phyloP scores from a whole-genome alignment of 2,888 invertebrate genomes.

The Drosophila quasianomalipes region DNA sequence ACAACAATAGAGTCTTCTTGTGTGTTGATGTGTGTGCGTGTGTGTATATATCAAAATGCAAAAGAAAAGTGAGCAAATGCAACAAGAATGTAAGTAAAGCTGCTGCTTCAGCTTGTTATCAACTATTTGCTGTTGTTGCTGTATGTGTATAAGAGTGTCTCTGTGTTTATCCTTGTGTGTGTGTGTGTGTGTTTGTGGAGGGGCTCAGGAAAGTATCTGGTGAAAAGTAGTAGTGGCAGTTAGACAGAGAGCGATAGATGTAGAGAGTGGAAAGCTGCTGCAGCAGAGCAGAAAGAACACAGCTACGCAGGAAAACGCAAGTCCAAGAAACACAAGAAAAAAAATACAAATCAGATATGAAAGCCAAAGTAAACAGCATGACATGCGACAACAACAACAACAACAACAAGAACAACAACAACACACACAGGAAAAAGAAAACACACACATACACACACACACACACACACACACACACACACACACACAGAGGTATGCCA shows the following conservation, averaged over 20 bases:
- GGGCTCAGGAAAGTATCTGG: constrained; percentile 41
- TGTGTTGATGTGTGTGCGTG: constrained; percentile 6
- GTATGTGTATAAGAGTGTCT: constrained; percentile 19
- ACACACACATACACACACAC: constrained; percentile 7
- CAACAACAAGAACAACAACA: constrained; percentile 39
- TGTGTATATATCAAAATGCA: constrained; percentile 41
- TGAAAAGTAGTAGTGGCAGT: constrained; percentile 29
- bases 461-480: constrained; percentile 18
- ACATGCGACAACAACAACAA: constrained; percentile 72
- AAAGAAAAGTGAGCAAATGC: constrained; percentile 58
- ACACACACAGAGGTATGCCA: constrained; percentile 31
- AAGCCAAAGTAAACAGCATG: constrained; percentile 74
- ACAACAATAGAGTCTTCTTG: constrained; percentile 42
- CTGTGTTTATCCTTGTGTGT: constrained; percentile 32
- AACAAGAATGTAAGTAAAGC: constrained; percentile 28
- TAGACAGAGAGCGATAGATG: constrained; percentile 7
- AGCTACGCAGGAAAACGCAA: constrained; percentile 63
- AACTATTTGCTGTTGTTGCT: constrained; percentile 22
- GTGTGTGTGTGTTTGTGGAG: constrained; percentile 19
- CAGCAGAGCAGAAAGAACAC: constrained; percentile 52
- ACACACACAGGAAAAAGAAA: constrained; percentile 28
- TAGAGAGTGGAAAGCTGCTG: constrained; percentile 35
- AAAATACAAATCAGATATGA: constrained; percentile 52
- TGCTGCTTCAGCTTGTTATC: constrained; percentile 14
- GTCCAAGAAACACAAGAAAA: constrained; percentile 13